Base-by-base conservation (phyloP, 2,797 vertebrate species). In the Poecilia velifera region DNA sequence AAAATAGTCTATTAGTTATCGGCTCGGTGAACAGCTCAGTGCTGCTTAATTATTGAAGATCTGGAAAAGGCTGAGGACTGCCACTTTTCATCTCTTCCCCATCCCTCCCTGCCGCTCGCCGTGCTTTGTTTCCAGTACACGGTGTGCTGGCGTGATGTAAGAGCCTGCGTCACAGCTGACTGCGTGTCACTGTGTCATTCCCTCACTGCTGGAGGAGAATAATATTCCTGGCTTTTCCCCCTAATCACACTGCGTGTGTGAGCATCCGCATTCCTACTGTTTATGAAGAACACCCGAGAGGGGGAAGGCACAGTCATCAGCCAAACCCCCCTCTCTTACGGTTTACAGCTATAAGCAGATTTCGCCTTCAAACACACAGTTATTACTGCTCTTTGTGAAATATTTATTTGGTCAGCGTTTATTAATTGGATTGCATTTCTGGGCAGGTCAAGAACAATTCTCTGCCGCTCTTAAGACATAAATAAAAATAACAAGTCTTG, bases 11-110 rank as follows among this genome's bases (percentile, higher is more conserved):
- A 79, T 72, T 71, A 81, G 89, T 86, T 87, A 91, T 92, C 90
- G 86, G 91, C 91, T 89, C 90, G 84, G 90, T 90, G 91, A 93
- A 85, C 92, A 91, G 92, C 91, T 92, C 90, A 82, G 86, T 84
- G 71, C 79, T 85, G 84, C 88, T 95, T 94, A 93, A 95, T 95
- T 94, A 96, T 95, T 95, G 89, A 96, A 82, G 87, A 90, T 83
- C 86, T 93, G 92, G 90, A 93, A 94, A 94, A 82, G 87, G 87
- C 87, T 90, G 83, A 92, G 82, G 86, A 76, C 89, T 76, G 86
- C 86, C 85, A 77, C 87, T 88, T 84, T 31, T 70, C 47, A 25
- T 47, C 14, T 34, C 46, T 49, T 53, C 49, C 25, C 73, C 55
- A 8, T 31, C 45, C 46, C 25, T 66, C 74, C 47, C 36, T 76